phyloP scores from a whole-genome alignment of 2,888 invertebrate species.

The Brachyptera risi region DNA sequence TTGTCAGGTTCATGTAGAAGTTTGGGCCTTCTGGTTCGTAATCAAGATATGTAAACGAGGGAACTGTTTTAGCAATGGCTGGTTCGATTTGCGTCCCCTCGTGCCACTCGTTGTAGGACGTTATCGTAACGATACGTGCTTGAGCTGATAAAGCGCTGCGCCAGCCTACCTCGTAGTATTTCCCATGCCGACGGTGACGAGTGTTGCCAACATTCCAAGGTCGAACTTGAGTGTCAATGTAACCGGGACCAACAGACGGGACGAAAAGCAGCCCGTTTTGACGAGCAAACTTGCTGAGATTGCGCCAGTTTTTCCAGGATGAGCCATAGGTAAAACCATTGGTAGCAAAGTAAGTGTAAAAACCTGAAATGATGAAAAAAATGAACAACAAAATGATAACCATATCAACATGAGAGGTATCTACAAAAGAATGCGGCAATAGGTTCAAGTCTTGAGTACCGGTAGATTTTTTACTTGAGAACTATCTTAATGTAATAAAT shows the following conservation, averaged over 20 bases:
- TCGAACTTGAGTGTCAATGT: conserved; percentile 59
- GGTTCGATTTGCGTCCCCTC: conserved; percentile 73
- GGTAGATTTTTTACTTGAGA: too few species aligned
- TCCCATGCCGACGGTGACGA: conserved; percentile 51
- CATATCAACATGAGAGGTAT: too few species aligned
- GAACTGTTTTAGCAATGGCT: conserved; percentile 48
- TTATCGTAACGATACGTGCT: conserved; percentile 57
- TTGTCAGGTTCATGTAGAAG: conserved; percentile 61
- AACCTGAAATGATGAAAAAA: too few species aligned
- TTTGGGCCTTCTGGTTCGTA: conserved; percentile 57
- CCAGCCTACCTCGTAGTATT: conserved; percentile 62
- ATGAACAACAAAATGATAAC: too few species aligned
- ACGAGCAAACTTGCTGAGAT: conserved; percentile 48
- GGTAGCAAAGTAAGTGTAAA: conserved; percentile 62
- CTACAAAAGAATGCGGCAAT: too few species aligned
- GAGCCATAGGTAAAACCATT: conserved; percentile 62
- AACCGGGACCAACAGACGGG: conserved; percentile 67
- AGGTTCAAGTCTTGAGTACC: too few species aligned
- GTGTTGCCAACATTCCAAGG: conserved; percentile 56
- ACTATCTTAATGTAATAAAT: too few species aligned
- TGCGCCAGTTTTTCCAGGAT: conserved; percentile 55
- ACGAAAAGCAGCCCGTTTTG: conserved; percentile 59
- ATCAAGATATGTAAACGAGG: conserved; percentile 50
- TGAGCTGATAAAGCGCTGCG: conserved; percentile 54
- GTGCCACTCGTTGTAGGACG: conserved; percentile 72